A percentile compares a stretch with the other conserved stretches of the same genome.
These are phyloP conservation scores for Hedya salicella DNA, from an alignment of 2,888 invertebrate species.

Conservation along the genomic window DNA sequence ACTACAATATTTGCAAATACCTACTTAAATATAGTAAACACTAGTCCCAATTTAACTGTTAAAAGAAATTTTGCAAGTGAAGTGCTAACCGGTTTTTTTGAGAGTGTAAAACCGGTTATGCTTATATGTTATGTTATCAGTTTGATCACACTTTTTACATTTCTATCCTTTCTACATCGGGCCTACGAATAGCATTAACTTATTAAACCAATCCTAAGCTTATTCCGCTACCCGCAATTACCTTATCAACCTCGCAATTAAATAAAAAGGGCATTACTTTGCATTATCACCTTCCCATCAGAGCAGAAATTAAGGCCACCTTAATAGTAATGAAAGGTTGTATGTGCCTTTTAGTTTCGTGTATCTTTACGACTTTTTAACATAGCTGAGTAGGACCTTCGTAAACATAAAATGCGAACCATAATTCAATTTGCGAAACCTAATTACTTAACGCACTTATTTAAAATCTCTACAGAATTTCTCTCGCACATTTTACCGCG, in stretches of 20 bases:
- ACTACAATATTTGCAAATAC: too few relatives aligned
- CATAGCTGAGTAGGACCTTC: not conserved
- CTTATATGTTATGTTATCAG: too few relatives aligned
- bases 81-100: too few relatives aligned
- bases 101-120: too few relatives aligned
- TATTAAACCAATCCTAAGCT: not conserved
- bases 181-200: not conserved
- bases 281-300: constrained; percentile 13
- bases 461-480: constrained; percentile 27
- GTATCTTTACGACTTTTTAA: not conserved
- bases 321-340: not conserved
- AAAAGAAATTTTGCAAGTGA: too few relatives aligned
- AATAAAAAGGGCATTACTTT: constrained; percentile 13
- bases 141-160: too few relatives aligned
- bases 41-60: too few relatives aligned
- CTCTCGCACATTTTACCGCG: constrained; percentile 11
- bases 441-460: constrained; percentile 42
- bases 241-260: constrained; percentile 4
- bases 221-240: not conserved
- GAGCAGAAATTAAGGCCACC: not conserved
- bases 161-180: not conserved
- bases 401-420: constrained; percentile 27
- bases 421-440: constrained; percentile 37
- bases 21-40: too few relatives aligned
- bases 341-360: not conserved